Evolutionary conservation across 2,797 vertebrate species (phyloP).

Genomic region (Anguilla pacifica): DNA sequence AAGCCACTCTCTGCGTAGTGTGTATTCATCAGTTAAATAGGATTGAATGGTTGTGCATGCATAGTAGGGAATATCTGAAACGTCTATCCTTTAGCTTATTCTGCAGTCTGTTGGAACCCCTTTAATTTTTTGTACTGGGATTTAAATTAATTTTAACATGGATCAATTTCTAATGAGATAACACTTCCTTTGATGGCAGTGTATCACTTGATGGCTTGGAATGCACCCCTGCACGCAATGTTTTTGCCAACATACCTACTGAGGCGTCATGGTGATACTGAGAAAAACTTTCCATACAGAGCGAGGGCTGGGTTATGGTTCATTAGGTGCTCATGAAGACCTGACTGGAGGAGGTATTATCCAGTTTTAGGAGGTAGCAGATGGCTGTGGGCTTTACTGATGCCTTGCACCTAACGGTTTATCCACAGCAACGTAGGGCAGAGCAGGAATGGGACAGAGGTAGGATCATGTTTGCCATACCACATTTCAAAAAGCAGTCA

Average conservation of each 20-base stretch:
- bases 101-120: not conserved
- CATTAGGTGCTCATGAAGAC: not conserved
- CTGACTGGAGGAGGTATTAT: not conserved
- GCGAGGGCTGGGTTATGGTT: not conserved
- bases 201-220: not conserved
- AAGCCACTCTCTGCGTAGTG: conserved; percentile 18
- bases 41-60: conserved; percentile 18
- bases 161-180: not conserved
- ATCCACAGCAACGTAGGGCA: not conserved
- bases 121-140: not conserved
- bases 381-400: not conserved
- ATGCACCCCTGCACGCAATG: not conserved
- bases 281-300: not conserved
- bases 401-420: not conserved
- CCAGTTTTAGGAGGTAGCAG: not conserved
- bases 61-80: conserved; percentile 13
- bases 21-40: conserved; percentile 44
- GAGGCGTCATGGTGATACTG: not conserved
- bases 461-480: not conserved
- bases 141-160: not conserved
- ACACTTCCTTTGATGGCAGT: not conserved
- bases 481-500: not conserved
- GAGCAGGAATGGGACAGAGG: not conserved
- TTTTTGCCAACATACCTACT: not conserved
- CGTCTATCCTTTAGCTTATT: not conserved